Evolutionary conservation across 30 jellyfish, hydroid and myxozoan genomes (phyloP), one percentile per base, ranked within the genome.

Genomic region (Aurelia aurita complex sp. Pacific): DNA sequence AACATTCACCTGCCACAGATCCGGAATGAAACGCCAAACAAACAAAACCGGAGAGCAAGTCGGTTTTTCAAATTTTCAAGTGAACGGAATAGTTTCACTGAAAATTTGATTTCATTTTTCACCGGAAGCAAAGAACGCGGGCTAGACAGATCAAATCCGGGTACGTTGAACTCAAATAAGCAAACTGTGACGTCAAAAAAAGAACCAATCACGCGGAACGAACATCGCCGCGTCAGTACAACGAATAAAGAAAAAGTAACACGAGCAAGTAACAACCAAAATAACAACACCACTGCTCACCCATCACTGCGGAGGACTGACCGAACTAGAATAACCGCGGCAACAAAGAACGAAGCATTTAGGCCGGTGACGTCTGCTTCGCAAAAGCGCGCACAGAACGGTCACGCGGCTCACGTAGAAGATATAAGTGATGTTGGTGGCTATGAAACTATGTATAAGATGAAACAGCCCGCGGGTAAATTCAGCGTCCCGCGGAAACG

Each of bases 341-440:
- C 86, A 54, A 77, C 87, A 19, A 84, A 73, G 36, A 64, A 73
- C 73, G 85, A 84, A 13, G 29, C 82, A 42, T 74, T 84, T 73
- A 73, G 93, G 87, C 87, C 93, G 8, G 92, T 83, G 34, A 83
- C 92, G 18, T 66, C 85, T 12, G 38, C 68, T 29, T 84, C 93
- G 34, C 60, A 69, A 40, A 64, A 50, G 59, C 87, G 60, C 29
- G 71, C 76, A 2, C 53, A 61, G 76, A 81, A 81, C 74, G 70
- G 68, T 9, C 54, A 74, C 40, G 86, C 67, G 29, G 86, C 66
- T 7, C 32, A 74, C 50, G 55, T 23, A 7, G 87, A 84, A 32
- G 86, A 33, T 11, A 86, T 14, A 18, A 73, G 93, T 75, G 93
- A 84, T 50, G 52, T 51, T 2, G 93, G 93, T 43, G 93, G 93